Evolutionary conservation across 2,113 vertebrate species (phyloP).

Genomic region (Takifugu flavidus): DNA sequence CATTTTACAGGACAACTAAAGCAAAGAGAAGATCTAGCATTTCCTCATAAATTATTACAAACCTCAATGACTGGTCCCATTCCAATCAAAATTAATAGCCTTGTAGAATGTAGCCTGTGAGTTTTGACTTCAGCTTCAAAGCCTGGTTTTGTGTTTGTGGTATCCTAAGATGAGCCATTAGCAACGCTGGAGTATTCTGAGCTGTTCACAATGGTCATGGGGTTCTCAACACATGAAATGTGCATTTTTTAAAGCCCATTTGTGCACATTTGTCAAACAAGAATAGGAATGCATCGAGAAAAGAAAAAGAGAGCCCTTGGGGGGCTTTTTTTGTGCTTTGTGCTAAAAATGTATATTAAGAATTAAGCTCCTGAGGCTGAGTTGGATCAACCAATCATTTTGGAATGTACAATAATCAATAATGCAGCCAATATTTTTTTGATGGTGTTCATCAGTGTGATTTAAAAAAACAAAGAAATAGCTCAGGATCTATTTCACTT

Average conservation of each 20-base stretch:
- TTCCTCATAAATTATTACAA: not conserved
- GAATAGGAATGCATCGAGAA: conserved; percentile 20
- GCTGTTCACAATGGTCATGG: conserved; percentile 14
- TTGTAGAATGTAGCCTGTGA: not conserved
- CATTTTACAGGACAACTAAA: too few species aligned
- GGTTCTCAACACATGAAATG: conserved; percentile 23
- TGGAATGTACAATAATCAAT: too few species aligned
- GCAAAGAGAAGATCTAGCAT: not conserved
- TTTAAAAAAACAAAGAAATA: not conserved
- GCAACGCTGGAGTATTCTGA: not conserved
- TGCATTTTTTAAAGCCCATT: conserved; percentile 10
- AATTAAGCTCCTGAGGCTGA: not conserved
- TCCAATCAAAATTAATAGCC: not conserved
- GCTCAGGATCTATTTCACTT: not conserved
- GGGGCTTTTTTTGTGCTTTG: conserved; percentile 35
- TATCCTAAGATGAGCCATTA: conserved; percentile 12
- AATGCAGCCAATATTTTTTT: not conserved
- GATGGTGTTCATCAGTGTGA: not conserved
- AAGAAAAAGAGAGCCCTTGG: conserved; percentile 26
- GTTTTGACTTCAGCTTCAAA: conserved; percentile 29
- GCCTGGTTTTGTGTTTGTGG: conserved; percentile 26
- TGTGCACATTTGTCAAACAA: conserved; percentile 14
- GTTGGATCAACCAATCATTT: too few species aligned
- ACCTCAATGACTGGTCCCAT: not conserved
- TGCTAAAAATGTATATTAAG: conserved; percentile 56